Percentiles rank a stretch among this genome's conserved stretches.
phyloP scores from a whole-genome alignment of 2,888 invertebrate genomes.

The Mycalesis mineus region DNA sequence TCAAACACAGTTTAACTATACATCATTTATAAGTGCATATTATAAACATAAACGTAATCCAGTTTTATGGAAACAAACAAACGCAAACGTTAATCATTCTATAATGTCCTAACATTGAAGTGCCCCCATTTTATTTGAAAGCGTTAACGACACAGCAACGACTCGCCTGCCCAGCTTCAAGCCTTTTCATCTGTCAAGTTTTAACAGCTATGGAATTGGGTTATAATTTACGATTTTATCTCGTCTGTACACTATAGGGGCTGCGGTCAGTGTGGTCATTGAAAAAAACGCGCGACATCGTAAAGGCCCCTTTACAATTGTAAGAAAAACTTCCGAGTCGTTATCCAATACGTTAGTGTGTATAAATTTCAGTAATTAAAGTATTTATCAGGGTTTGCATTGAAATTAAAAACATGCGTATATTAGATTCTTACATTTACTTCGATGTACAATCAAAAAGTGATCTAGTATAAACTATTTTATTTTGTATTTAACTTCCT shows the following conservation, averaged over 20 bases:
- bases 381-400: too few species aligned
- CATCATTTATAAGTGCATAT: slow-evolving; percentile 5
- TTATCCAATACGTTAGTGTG: background rate
- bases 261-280: slow-evolving; percentile 63
- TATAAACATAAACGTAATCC: too few species aligned
- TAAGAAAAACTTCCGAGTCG: background rate
- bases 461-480: too few species aligned
- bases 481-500: too few species aligned
- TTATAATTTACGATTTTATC: slow-evolving; percentile 79
- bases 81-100: slow-evolving; percentile 54
- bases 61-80: slow-evolving; percentile 26
- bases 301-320: slow-evolving; percentile 4
- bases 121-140: slow-evolving; percentile 64
- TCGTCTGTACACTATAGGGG: slow-evolving; percentile 68
- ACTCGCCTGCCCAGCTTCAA: slow-evolving; percentile 58
- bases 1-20: background rate
- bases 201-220: slow-evolving; percentile 76
- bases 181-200: slow-evolving; percentile 77
- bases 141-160: slow-evolving; percentile 68
- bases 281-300: slow-evolving; percentile 58
- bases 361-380: too few species aligned
- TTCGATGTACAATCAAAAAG: too few species aligned
- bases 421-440: too few species aligned
- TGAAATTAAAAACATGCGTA: too few species aligned
- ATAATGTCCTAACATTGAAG: slow-evolving; percentile 57